Evolutionary conservation across 2,888 invertebrate genomes (phyloP).

Genomic region (Tortrix viridana): DNA sequence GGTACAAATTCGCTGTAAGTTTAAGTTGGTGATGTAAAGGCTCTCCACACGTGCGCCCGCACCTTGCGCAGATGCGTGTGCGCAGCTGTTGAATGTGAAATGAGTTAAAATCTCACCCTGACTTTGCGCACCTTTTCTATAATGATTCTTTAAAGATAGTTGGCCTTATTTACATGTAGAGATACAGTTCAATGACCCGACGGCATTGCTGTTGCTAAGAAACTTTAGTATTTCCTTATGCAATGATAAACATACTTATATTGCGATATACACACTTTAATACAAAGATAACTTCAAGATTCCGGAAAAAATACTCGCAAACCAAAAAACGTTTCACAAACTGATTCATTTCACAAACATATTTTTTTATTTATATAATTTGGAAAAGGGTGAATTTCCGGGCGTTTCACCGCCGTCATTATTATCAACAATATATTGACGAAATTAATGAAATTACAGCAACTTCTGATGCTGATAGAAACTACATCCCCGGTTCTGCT

Average conservation of each 20-base stretch:
- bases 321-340: too few species aligned
- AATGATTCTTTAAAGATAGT: slow-evolving; percentile 9
- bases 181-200: not conserved
- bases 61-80: slow-evolving; percentile 18
- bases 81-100: slow-evolving; percentile 20
- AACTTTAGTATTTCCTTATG: not conserved
- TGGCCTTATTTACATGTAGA: slow-evolving; percentile 6
- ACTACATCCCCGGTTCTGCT: too few species aligned
- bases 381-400: too few species aligned
- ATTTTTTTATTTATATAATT: too few species aligned
- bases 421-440: too few species aligned
- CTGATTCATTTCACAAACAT: too few species aligned
- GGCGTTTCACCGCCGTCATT: too few species aligned
- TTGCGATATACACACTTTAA: not conserved
- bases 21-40: slow-evolving; percentile 19
- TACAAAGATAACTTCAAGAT: not conserved
- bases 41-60: slow-evolving; percentile 14
- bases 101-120: slow-evolving; percentile 25
- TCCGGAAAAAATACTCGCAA: too few species aligned
- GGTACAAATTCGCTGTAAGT: not conserved
- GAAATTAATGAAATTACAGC: too few species aligned
- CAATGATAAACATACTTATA: not conserved
- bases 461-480: too few species aligned
- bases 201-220: too few species aligned
- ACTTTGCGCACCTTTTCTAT: slow-evolving; percentile 12